Evolutionary conservation across 2,888 invertebrate genomes (phyloP), one percentile per base, ranked within the genome.

Genomic region (Napeogenes inachia): DNA sequence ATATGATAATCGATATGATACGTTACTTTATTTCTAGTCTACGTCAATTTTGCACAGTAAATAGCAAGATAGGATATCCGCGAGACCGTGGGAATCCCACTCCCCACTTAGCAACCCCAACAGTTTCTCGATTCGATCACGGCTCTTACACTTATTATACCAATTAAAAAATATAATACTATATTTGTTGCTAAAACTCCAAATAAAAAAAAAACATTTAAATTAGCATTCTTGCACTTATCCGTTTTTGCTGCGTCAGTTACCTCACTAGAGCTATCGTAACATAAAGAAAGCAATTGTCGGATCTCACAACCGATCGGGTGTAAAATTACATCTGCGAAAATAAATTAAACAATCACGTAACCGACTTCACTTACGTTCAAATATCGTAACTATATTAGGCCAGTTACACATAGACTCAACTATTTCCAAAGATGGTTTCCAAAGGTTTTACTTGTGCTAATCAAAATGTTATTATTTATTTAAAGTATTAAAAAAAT

Each of bases 241-340:
- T 45, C 33, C 21, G 33, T 38, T 56, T 60, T 45, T 65, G 61
- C 56, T 63, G 21, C 12, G 46, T 6, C n/a, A 46, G 63, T 70
- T 68, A 66, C 66, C 38, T 59, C 57, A 66, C 67, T 64, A 47
- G 33, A 46, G 21, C 21, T 62, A 65, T 66, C 60, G 63, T 63
- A 65, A 69, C 67, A 63, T 66, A 70, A 69, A 67, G 67, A 69
- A 70, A 70, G 64, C 68, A 70, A 68, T 70, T 69, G 69, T 70
- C 69, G 65, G 68, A 70, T 70, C 66, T 68, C 68, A 68, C 73
- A 75, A 62, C 67, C 79, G 78, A 75, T 82, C 76, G 78, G 76
- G 78, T 82, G 85, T 85, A 81, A 85, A 86, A 86, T 87, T 81
- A 82, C 78, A 76, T 79, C 71, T 76, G 76, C 71, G 70, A 71